Evolutionary conservation across 2,888 invertebrate genomes (phyloP), one percentile per base, ranked within the genome.

Genomic region (Adelognathus sp.): DNA sequence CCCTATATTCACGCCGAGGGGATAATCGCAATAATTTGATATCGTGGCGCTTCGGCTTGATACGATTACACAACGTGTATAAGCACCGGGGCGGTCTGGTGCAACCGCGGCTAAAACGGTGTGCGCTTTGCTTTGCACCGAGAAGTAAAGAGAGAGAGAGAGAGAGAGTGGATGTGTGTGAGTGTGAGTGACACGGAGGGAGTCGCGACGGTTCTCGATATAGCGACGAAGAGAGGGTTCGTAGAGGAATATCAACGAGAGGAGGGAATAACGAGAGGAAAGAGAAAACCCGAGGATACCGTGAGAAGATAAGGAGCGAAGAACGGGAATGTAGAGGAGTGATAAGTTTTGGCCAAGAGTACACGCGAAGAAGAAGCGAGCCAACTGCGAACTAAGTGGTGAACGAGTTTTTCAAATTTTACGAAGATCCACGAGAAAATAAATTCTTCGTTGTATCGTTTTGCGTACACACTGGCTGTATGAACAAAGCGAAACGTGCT

Each of bases 11-110:
- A 58, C 85, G 85, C 84, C 78, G 71, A n/a, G 82, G 88, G 86
- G 90, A 90, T 90, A 89, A 90, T 90, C 90, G 90, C 89, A 90
- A 90, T 90, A 90, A 91, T 90, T 90, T 90, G 90, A 91, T 91
- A 90, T 89, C 88, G 87, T n/a, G n/a, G n/a, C n/a, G 86, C 89
- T 60, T 64, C 33, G 41, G 29, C 50, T 54, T 76, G 88, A 90
- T 90, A 90, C 88, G 89, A 90, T 91, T 91, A 90, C 86, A 84
- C 83, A 84, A 86, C 84, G 88, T 89, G 56, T 72, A n/a, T n/a
- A 89, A 89, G 83, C 82, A 82, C 79, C 85, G 83, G 83, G 80
- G 64, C 83, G 66, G 46, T 67, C 60, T 66, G 76, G 60, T 63
- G 46, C 63, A 76, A 36, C 69, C 31, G 63, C n/a, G 31, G 9